Percentiles rank a stretch among this genome's conserved stretches.
phyloP scores from a whole-genome alignment of 2,113 vertebrate genomes.

The Syngnathus typhle region DNA sequence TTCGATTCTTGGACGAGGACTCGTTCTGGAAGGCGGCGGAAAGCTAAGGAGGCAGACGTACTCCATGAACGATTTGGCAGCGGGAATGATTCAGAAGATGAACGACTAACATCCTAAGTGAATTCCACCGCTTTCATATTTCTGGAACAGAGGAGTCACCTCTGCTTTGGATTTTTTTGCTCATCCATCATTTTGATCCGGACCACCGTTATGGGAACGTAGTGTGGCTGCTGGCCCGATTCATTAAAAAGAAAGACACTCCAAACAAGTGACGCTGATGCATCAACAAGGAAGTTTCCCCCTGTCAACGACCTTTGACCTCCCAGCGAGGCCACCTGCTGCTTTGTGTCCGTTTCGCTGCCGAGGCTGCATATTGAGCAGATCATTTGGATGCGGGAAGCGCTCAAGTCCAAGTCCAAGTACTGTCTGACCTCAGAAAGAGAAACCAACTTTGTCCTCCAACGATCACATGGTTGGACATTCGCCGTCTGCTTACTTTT shows the following conservation, averaged over 20 bases:
- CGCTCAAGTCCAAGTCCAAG: no score
- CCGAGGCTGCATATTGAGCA: neutral
- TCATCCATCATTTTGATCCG: no score
- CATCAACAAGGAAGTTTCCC: neutral
- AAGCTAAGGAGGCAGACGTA: neutral
- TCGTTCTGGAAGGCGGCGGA: neutral
- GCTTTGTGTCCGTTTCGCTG: neutral
- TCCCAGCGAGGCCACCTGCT: neutral
- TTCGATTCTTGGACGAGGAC: no score
- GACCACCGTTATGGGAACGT: no score
- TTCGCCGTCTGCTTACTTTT: constrained; percentile 76
- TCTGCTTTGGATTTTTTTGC: no score
- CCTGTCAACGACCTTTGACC: neutral
- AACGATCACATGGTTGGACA: no score
- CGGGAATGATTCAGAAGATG: neutral
- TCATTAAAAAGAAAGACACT: neutral
- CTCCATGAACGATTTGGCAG: neutral
- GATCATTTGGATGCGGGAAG: neutral
- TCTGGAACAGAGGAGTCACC: no score
- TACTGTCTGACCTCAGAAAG: neutral
- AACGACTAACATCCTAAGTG: neutral
- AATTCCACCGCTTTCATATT: neutral
- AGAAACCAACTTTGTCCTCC: no score
- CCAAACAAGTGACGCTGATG: neutral
- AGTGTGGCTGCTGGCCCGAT: no score